Evolutionary conservation across 2,888 invertebrate species (phyloP), one percentile per base, ranked within the genome.

Genomic region (Acanthosepion lycidas): DNA sequence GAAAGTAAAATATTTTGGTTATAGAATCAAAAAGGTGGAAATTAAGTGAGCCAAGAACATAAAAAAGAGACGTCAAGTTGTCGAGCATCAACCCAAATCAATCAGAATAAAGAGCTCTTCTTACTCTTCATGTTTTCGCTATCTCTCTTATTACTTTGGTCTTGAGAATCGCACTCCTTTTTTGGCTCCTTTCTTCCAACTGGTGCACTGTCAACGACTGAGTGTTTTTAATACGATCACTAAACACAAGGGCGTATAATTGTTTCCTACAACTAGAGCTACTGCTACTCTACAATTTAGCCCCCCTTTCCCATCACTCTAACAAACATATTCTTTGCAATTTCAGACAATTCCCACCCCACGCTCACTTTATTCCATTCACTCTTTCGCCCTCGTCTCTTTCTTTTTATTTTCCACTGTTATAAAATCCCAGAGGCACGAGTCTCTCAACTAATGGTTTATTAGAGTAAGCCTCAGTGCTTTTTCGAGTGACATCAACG

Each of bases 401-500:
- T 78, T 78, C n/a, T 12, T n/a, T 78, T n/a, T n/a, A 33, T 78
- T n/a, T 78, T 78, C n/a, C 15, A 78, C n/a, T 78, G n/a, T 78
- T 78, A 15, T 78, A 78, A 78, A 78, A 78, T 33, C 78, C 78
- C 78, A 78, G n/a, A 33, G 78, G 78, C 78, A 33, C 78, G n/a
- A 78, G 78, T 78, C 78, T 78, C 78, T 78, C 12, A 78, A 78
- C n/a, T 78, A 78, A 78, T 78, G 78, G 78, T 78, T 78, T 78
- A 78, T 78, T 78, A 78, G 78, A n/a, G 78, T 33, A 78, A 33
- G 78, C 78, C 78, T 78, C 78, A n/a, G 33, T 78, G n/a, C 33
- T 78, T 78, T 78, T 18, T 78, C n/a, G 78, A 78, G 78, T 78
- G n/a, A 78, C 78, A n/a, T 78, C 78, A 78, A 78, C 78, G 78